These are phyloP conservation scores for Nemapogon koenigi DNA, from an alignment of 2,888 invertebrate genomes.

Conservation along the genomic window DNA sequence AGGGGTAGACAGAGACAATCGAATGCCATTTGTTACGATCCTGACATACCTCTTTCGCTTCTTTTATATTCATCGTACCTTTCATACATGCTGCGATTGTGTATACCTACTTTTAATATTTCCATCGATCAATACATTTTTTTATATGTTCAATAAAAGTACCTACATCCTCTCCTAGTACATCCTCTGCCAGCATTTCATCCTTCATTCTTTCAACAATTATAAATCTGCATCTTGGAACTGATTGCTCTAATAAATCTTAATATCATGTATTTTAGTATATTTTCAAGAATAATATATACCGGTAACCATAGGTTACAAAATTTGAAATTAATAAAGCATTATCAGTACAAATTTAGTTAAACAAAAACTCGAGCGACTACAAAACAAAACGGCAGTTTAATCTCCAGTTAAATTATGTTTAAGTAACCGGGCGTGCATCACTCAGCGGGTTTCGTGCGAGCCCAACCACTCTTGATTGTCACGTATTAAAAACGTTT, in stretches of 20 bases:
- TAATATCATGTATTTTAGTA: neutral
- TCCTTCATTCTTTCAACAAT: neutral
- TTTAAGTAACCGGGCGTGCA: conserved; percentile 15
- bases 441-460: conserved; percentile 13
- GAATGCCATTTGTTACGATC: too few species aligned
- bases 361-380: neutral
- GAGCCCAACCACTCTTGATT: conserved; percentile 23
- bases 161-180: too few species aligned
- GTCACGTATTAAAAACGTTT: conserved; percentile 48
- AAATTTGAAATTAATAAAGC: neutral
- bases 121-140: too few species aligned
- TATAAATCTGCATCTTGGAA: too few species aligned
- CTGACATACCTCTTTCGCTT: too few species aligned
- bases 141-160: too few species aligned
- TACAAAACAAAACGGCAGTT: neutral
- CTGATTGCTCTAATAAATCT: too few species aligned
- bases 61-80: too few species aligned
- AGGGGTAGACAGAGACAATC: too few species aligned
- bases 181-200: too few species aligned
- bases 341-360: neutral
- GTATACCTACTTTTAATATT: too few species aligned
- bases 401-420: conserved; percentile 5
- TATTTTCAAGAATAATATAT: neutral
- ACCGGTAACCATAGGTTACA: neutral
- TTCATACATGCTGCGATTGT: too few species aligned